Conservation (phyloP, 2,888 invertebrate species). For the Lasioglossum calceatum region DNA sequence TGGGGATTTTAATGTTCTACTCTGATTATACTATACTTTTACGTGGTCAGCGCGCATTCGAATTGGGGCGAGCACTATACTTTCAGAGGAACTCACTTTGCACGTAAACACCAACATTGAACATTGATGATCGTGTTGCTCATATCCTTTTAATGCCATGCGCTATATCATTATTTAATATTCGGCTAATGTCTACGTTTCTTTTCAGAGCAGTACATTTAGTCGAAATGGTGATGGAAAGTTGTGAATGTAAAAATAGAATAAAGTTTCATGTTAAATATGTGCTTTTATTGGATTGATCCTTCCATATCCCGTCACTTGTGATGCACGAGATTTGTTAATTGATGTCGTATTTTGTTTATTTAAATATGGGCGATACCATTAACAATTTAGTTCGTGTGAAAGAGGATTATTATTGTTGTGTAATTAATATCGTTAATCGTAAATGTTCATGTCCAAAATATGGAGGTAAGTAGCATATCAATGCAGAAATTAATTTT, state of each 20-base stretch:
- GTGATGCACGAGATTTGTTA: not conserved
- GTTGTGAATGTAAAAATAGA: not conserved
- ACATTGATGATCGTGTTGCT: not conserved
- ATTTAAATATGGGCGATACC: not conserved
- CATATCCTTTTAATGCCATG: not conserved
- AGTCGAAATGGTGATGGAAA: not conserved
- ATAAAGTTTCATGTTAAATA: not conserved
- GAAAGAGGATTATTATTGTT: not conserved
- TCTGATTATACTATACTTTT: slow-evolving; percentile 39
- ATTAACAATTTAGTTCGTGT: not conserved
- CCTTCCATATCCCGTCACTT: not conserved
- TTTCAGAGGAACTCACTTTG: not conserved
- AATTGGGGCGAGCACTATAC: not conserved
- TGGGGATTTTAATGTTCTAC: slow-evolving; percentile 36
- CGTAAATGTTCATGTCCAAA: not conserved
- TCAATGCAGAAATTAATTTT: not conserved
- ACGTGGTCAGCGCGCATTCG: not conserved
- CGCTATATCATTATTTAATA: not conserved
- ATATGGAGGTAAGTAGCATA: not conserved
- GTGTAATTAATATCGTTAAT: not conserved
- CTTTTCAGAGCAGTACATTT: not conserved
- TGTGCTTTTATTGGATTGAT: not conserved
- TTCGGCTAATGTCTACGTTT: not conserved
- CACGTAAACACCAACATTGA: not conserved
- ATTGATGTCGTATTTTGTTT: not conserved